Conservation (phyloP, 2,113 vertebrate species). For the Pampusana beccarii region DNA sequence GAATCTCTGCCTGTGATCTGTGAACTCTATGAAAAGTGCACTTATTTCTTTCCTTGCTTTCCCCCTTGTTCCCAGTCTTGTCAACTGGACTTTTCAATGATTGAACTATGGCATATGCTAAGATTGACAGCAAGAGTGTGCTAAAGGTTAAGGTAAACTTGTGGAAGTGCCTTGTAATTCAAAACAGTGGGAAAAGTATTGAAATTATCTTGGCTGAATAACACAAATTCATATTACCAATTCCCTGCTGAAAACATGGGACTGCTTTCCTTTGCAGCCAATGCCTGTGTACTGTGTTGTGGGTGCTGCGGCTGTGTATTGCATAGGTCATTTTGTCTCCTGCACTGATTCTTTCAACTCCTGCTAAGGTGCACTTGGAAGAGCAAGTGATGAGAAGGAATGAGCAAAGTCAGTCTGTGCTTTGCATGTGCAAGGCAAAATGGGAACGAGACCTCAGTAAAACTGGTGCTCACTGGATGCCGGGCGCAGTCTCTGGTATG, state of each 20-base stretch:
- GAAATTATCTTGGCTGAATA: background rate
- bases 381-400: background rate
- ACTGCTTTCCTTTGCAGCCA: background rate
- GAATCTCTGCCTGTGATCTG: background rate
- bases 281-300: rapidly evolving
- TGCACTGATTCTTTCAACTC: background rate
- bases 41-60: background rate
- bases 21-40: background rate
- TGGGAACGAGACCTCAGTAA: rapidly evolving
- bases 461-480: background rate
- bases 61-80: background rate
- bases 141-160: background rate
- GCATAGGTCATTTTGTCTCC: background rate
- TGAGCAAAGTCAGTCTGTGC: background rate
- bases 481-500: rapidly evolving
- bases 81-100: background rate
- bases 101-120: background rate
- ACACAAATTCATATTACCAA: background rate
- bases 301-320: background rate
- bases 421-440: rapidly evolving
- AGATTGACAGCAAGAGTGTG: background rate
- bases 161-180: background rate
- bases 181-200: background rate
- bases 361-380: background rate
- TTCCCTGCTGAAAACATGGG: rapidly evolving